Evolutionary conservation across 2,888 invertebrate genomes (phyloP), one percentile per base, ranked within the genome.

Genomic region (Tromatobia lineatoria): DNA sequence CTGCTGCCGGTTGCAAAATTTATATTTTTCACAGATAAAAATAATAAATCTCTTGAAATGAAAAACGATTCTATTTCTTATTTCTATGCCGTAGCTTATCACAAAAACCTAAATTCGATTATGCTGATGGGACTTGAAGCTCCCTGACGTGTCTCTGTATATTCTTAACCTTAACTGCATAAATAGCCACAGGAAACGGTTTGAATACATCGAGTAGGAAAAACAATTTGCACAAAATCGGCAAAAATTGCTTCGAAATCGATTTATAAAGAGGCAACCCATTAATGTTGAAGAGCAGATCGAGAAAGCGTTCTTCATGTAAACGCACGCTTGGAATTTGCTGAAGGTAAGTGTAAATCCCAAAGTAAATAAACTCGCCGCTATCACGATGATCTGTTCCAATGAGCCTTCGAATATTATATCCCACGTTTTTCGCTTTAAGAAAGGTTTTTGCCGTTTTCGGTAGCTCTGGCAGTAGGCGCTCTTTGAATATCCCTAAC

Each of bases 181-280:
- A n/a, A n/a, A n/a, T n/a, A n/a, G n/a, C n/a, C n/a, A n/a, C n/a
- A n/a, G n/a, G n/a, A n/a, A n/a, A n/a, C n/a, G n/a, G n/a, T n/a
- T n/a, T n/a, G n/a, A n/a, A n/a, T n/a, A n/a, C n/a, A n/a, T n/a
- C n/a, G n/a, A n/a, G n/a, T n/a, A n/a, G n/a, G n/a, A n/a, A n/a
- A n/a, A n/a, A n/a, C 47, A 47, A 15, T 45, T 79, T 74, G 61
- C 79, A 67, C 13, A 83, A 45, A 34, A 79, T 83, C 11, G 79
- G 79, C 83, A 79, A 83, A 38, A 83, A 83, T 69, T 83, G 83
- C 54, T 74, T 83, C 1, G 73, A 50, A 54, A 69, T 79, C 0
- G 75, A 83, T 15, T 83, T 83, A 38, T 52, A 79, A 13, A 83
- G 61, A 42, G 74, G 74, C 20, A 79, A 23, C 3, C 83, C 83